phyloP scores from a whole-genome alignment of 2,113 vertebrate genomes.

The Coptodon rendalli region DNA sequence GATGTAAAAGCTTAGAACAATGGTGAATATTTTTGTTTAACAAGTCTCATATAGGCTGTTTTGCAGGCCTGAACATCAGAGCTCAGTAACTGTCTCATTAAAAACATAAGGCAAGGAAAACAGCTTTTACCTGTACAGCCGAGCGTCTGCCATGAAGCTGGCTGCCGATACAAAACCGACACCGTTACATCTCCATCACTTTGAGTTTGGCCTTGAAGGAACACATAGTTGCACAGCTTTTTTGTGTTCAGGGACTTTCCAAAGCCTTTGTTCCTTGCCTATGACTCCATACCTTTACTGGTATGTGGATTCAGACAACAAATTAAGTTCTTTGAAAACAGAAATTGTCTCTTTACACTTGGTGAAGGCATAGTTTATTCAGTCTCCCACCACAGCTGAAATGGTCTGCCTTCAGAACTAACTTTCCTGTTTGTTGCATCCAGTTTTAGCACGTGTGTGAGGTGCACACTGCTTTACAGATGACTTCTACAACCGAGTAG shows the following conservation, averaged over 20 bases:
- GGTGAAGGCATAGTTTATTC: background rate
- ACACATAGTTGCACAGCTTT: background rate
- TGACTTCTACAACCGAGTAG: background rate
- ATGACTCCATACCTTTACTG: background rate
- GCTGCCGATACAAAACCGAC: background rate
- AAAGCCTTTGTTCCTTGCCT: background rate
- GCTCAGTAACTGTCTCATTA: background rate
- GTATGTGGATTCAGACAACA: background rate
- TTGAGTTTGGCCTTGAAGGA: background rate
- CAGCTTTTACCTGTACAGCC: background rate
- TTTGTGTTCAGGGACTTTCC: background rate
- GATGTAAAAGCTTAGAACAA: background rate
- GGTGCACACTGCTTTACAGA: background rate
- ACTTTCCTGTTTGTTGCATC: background rate
- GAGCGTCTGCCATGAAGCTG: background rate
- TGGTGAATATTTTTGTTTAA: background rate
- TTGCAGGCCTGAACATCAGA: background rate
- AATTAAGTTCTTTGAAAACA: background rate
- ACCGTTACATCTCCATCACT: background rate
- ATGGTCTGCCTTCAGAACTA: background rate
- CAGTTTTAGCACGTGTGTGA: background rate
- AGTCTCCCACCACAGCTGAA: background rate
- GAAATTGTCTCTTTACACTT: background rate
- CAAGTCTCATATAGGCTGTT: background rate
- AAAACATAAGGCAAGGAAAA: background rate